Evolutionary conservation across 2,113 vertebrate genomes (phyloP).

Genomic region (Xenopus borealis): DNA sequence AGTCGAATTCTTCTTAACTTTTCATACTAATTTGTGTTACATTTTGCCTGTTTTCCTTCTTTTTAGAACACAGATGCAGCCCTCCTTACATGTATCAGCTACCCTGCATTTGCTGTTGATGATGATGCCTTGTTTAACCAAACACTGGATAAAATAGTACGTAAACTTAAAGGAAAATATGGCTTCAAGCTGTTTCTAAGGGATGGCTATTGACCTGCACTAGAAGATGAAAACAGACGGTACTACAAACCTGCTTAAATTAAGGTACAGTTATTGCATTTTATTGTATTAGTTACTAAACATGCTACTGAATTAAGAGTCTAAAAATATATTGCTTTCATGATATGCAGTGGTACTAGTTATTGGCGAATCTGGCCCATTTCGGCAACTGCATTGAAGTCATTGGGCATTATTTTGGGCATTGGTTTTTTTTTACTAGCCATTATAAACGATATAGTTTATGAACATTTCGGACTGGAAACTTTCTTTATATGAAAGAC

Average conservation of each 20-base stretch:
- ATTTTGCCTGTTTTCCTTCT: not conserved
- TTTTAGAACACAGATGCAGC: slow-evolving; percentile 91
- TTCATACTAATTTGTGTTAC: too few relatives aligned
- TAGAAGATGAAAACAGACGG: slow-evolving; percentile 84
- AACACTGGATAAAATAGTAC: slow-evolving; percentile 88
- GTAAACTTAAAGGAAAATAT: slow-evolving; percentile 88
- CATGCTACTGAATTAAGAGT: too few relatives aligned
- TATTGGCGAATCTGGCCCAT: too few relatives aligned
- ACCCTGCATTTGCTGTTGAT: slow-evolving; percentile 92
- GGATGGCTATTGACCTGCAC: slow-evolving; percentile 86
- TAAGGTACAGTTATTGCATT: slow-evolving; percentile 72
- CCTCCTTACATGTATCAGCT: slow-evolving; percentile 90
- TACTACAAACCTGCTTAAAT: slow-evolving; percentile 97
- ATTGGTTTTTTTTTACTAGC: too few relatives aligned
- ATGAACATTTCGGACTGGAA: too few relatives aligned
- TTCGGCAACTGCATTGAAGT: too few relatives aligned
- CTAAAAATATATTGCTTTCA: too few relatives aligned
- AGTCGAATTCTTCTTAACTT: too few relatives aligned
- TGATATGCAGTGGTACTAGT: too few relatives aligned
- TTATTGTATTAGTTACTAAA: not conserved
- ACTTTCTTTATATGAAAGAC: too few relatives aligned
- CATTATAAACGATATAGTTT: too few relatives aligned
- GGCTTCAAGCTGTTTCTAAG: slow-evolving; percentile 93
- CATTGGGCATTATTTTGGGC: too few relatives aligned
- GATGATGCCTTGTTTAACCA: slow-evolving; percentile 89